Base-by-base conservation (phyloP, 2,113 vertebrate species). In the Antennarius striatus region DNA sequence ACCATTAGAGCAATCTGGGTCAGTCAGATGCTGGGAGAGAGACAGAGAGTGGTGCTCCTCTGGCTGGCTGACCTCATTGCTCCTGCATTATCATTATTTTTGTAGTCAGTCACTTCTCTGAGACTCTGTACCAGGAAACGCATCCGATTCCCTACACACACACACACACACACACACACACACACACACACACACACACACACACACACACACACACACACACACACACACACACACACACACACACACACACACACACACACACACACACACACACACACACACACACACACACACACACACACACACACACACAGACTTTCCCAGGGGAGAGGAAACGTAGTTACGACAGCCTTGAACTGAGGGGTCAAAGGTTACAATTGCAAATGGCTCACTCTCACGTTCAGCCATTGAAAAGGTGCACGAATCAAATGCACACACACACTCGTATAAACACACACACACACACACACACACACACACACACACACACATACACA, bases 351-450 rank as follows among this genome's bases (percentile, higher is more conserved):
- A 74, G 80, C 56, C 42, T 68, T 74, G 68, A 73, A 77, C 75
- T 5, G 54, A 65, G 57, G 71, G 74, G 83, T 74, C 84, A 82
- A 52, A 85, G 84, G 83, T 87, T 81, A 87, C 52, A 72, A 79
- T 82, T 86, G 75, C 80, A 86, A 89, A 89, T 88, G 81, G 73
- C 79, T 74, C 55, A 66, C 53, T 87, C 86, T 88, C 86, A 89
- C 81, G 61, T 89, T 82, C 70, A 55, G 42, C 60, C 61, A 56
- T 71, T 68, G 52, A 77, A 59, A 55, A 59, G 68, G 22, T 64
- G 29, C 59, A 57, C 62, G 64, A 72, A 82, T 86, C 75, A 63
- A 72, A 58, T 17, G 13, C 28, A 15, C 32, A 16, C 17, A 22
- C 22, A 22, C 22, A 13, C 63, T n/a, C n/a, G n/a, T n/a, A n/a